Evolutionary conservation across 1,140 invertebrate species (phyloP).

Genomic region (Drosophila murphyi): DNA sequence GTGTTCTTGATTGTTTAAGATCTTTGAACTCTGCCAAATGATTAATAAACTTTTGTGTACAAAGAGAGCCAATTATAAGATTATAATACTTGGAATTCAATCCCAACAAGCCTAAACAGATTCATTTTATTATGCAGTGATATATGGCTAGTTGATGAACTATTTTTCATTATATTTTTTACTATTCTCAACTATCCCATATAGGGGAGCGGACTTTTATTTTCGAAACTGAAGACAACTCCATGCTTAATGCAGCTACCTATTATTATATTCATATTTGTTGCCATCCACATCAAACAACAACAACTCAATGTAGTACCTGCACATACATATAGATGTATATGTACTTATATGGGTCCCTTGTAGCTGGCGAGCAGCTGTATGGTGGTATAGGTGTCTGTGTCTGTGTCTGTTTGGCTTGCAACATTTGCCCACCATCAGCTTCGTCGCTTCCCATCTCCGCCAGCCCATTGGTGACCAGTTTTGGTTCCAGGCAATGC

Average conservation of each 20-base stretch:
- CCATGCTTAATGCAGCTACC: background rate
- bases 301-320: conserved; percentile 9
- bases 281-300: background rate
- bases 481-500: conserved; percentile 50
- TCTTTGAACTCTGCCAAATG: conserved; percentile 18
- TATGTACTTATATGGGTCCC: conserved; percentile 63
- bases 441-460: conserved; percentile 18
- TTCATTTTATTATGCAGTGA: too few relatives aligned
- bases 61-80: conserved; percentile 1
- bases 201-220: background rate
- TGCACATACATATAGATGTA: conserved; percentile 27
- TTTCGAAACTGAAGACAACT: background rate
- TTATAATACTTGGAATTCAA: background rate
- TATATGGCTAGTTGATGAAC: too few relatives aligned
- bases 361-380: conserved; percentile 21
- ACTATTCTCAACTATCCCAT: too few relatives aligned
- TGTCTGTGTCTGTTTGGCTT: conserved; percentile 42
- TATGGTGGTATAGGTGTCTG: conserved; percentile 49
- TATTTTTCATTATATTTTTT: too few relatives aligned
- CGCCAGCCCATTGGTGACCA: conserved; percentile 36
- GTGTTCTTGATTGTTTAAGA: conserved; percentile 1
- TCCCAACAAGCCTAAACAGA: too few relatives aligned
- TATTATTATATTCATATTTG: conserved; percentile 2
- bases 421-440: conserved; percentile 61
- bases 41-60: background rate